Evolutionary conservation across 2,797 vertebrate genomes (phyloP).

Genomic region (Holocentrus rufus): DNA sequence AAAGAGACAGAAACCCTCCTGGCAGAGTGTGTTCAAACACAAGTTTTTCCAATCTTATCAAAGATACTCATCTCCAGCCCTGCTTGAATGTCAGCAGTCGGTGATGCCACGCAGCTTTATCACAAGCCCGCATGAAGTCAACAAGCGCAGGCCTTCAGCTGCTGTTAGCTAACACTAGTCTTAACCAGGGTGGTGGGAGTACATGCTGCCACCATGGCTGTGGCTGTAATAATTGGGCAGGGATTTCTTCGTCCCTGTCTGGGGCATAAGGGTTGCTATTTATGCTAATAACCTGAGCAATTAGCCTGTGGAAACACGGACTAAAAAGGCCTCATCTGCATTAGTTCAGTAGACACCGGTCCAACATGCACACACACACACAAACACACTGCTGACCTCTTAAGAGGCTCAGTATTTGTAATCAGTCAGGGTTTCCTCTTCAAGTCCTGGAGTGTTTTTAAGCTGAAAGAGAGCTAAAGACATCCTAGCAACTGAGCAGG

Average conservation of each 20-base stretch:
- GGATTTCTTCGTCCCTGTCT: conserved; percentile 77
- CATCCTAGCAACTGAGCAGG: conserved; percentile 7
- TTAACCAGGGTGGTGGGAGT: conserved; percentile 70
- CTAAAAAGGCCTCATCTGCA: conserved; percentile 73
- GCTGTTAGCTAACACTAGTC: conserved; percentile 55
- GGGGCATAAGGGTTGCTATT: conserved; percentile 73
- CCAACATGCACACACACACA: conserved; percentile 19
- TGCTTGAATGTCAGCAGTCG: conserved; percentile 5
- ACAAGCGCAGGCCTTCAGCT: conserved; percentile 40
- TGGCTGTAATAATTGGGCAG: conserved; percentile 82
- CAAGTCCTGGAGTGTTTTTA: conserved; percentile 36
- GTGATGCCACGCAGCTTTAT: conserved; percentile 13
- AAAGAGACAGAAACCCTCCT: not conserved
- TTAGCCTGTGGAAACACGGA: conserved; percentile 76
- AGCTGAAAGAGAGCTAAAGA: conserved; percentile 35
- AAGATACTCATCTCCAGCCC: not conserved
- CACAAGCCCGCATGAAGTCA: conserved; percentile 15
- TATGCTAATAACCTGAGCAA: conserved; percentile 81
- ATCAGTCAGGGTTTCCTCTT: conserved; percentile 21
- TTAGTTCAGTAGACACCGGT: conserved; percentile 43
- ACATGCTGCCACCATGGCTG: conserved; percentile 57
- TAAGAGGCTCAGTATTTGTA: conserved; percentile 20
- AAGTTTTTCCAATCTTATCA: not conserved
- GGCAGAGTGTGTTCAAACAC: not conserved
- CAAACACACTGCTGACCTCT: conserved; percentile 40